A percentile compares a stretch with the other conserved stretches of the same genome.
These are phyloP conservation scores for Drosophila ogumai DNA, from an alignment of 1,140 invertebrate species.

Conservation along the genomic window DNA sequence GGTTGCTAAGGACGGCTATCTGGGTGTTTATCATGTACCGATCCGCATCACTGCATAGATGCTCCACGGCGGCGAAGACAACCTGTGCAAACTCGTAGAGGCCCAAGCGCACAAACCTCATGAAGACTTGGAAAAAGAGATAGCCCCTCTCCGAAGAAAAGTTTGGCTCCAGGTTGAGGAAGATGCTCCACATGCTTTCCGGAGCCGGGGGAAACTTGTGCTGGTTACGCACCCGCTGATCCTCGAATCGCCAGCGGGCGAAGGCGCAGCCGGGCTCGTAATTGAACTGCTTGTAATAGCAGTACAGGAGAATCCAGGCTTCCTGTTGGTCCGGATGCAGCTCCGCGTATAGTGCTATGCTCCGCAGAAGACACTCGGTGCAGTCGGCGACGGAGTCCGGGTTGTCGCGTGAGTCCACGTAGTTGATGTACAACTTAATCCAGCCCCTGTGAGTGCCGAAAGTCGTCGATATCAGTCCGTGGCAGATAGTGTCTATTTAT, in stretches of 20 bases:
- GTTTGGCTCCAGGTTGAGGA: slow-evolving; percentile 7
- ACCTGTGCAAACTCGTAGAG: slow-evolving; percentile 68
- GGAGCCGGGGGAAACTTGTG: neutral
- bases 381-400: slow-evolving; percentile 48
- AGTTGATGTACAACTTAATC: slow-evolving; percentile 58
- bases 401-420: slow-evolving; percentile 45
- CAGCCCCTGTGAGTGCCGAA: slow-evolving; percentile 40
- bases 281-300: slow-evolving; percentile 59
- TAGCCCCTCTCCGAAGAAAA: neutral
- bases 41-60: slow-evolving; percentile 36
- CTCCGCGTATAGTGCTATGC: slow-evolving; percentile 34
- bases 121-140: slow-evolving; percentile 47
- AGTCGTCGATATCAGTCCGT: neutral
- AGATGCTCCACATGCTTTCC: slow-evolving; percentile 41
- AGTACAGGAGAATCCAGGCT: slow-evolving; percentile 66
- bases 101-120: slow-evolving; percentile 52
- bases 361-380: slow-evolving; percentile 56
- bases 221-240: neutral
- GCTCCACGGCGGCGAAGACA: slow-evolving; percentile 44
- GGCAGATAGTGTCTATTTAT: neutral
- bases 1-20: slow-evolving; percentile 40
- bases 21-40: slow-evolving; percentile 59
- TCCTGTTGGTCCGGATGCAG: slow-evolving; percentile 13
- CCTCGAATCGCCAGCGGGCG: slow-evolving; percentile 55
- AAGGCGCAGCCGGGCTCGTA: slow-evolving; percentile 57